These are phyloP conservation scores for Crotalus adamanteus DNA, from an alignment of 2,797 vertebrate species.

Conservation along the genomic window DNA sequence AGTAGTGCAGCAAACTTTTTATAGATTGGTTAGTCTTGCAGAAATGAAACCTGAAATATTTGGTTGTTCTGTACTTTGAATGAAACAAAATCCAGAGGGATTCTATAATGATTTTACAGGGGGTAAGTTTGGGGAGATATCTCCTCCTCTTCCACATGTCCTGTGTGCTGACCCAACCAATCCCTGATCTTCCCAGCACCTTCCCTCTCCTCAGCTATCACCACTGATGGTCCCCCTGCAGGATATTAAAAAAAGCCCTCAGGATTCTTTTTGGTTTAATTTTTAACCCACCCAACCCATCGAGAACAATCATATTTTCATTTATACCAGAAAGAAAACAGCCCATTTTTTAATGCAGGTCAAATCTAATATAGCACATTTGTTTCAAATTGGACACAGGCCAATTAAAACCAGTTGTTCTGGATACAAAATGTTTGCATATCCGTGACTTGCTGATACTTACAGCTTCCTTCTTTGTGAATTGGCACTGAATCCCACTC, in stretches of 20 bases:
- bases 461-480: slow-evolving; percentile 82
- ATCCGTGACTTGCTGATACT: slow-evolving; percentile 62
- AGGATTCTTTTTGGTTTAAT: neutral
- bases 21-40: neutral
- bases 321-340: neutral
- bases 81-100: neutral
- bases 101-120: neutral
- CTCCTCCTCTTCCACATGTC: neutral
- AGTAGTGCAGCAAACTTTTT: neutral
- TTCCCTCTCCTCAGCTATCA: neutral
- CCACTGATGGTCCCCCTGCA: neutral
- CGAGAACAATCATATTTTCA: neutral
- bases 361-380: neutral
- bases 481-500: slow-evolving; percentile 93
- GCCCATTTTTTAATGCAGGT: neutral
- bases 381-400: neutral
- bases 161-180: neutral
- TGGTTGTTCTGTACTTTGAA: neutral
- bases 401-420: neutral
- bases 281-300: neutral
- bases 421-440: neutral
- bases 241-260: neutral
- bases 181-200: neutral
- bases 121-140: neutral
- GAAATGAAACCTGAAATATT: neutral